phyloP scores from a whole-genome alignment of 2,797 vertebrate species.

The Coendou prehensilis region DNA sequence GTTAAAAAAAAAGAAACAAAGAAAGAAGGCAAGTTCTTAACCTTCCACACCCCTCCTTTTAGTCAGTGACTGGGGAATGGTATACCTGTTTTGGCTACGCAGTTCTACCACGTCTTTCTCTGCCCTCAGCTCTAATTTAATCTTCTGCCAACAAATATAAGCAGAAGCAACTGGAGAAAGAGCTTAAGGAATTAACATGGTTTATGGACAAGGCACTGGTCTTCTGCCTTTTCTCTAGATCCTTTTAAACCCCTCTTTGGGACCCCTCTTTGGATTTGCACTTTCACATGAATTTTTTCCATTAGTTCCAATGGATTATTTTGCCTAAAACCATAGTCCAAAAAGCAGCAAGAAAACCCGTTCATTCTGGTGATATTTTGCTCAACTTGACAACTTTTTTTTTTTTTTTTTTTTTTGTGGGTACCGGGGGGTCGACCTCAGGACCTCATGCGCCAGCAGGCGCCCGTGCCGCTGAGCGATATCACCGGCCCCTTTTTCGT shows the following conservation, averaged over 20 bases:
- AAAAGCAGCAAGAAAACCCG: background rate
- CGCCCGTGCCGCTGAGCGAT: too few species aligned
- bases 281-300: background rate
- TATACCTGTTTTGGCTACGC: background rate
- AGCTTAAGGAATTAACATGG: too few species aligned
- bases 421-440: too few species aligned
- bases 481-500: too few species aligned
- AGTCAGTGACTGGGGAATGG: background rate
- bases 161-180: background rate
- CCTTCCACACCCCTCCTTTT: background rate
- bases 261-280: background rate
- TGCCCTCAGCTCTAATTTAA: background rate
- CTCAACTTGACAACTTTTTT: background rate
- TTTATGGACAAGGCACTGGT: background rate
- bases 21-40: background rate
- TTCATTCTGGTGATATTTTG: background rate
- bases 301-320: background rate
- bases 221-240: background rate
- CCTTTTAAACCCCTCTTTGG: background rate
- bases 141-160: conserved; percentile 18
- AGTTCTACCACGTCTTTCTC: background rate
- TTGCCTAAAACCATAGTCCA: background rate
- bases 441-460: too few species aligned
- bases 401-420: too few species aligned
- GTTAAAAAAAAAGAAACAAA: background rate